A percentile compares a stretch with the other conserved stretches of the same genome.
Evolutionary conservation across 2,113 vertebrate species (phyloP).

Genomic region (Catharus minimus): DNA sequence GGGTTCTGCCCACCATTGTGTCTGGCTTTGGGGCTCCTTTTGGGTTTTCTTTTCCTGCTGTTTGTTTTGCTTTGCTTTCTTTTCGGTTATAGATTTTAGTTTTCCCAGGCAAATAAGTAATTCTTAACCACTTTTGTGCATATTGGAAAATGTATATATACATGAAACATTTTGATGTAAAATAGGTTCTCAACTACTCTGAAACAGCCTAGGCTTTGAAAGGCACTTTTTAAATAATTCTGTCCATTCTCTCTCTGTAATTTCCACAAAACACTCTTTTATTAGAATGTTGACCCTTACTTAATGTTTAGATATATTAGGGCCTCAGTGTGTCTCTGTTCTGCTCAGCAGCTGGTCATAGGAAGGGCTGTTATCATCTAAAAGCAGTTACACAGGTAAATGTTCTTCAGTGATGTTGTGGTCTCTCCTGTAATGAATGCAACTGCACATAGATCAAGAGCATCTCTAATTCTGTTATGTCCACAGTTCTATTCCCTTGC

Average conservation of each 20-base stretch:
- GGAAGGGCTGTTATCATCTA: background rate
- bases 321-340: background rate
- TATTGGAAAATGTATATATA: background rate
- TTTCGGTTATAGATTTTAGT: background rate
- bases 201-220: background rate
- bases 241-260: background rate
- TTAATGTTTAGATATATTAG: background rate
- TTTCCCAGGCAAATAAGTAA: background rate
- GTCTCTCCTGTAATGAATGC: background rate
- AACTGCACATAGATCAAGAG: background rate
- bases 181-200: background rate
- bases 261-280: background rate
- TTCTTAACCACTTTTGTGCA: background rate
- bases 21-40: background rate
- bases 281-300: background rate
- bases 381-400: background rate
- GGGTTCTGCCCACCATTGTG: constrained; percentile 1
- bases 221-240: background rate
- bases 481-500: background rate
- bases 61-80: background rate
- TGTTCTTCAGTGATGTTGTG: background rate
- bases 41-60: background rate
- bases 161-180: background rate
- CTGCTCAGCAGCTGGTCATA: background rate
- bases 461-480: background rate